Percentiles rank a stretch among this genome's conserved stretches.
phyloP scores from a whole-genome alignment of 2,888 invertebrate genomes.

The Taphrorychus bicolor region DNA sequence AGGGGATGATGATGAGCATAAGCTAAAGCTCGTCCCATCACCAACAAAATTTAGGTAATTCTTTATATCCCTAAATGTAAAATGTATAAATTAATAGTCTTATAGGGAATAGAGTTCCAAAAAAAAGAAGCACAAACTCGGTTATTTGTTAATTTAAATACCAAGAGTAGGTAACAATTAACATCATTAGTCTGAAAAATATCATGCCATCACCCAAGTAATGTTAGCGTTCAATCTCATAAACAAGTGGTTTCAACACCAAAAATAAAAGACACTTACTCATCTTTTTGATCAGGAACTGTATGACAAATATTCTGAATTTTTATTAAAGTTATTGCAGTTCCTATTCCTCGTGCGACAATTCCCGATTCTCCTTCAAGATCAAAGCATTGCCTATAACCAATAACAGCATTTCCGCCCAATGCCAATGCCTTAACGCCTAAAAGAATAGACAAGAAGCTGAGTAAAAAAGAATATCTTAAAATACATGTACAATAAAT shows the following conservation, averaged over 20 bases:
- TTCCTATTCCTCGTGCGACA: conserved; percentile 94
- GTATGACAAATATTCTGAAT: conserved; percentile 59
- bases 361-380: conserved; percentile 97
- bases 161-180: too few relatives aligned
- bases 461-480: background rate
- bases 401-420: conserved; percentile 94
- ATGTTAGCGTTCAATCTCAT: background rate
- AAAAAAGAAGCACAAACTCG: background rate
- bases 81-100: conserved; percentile 24
- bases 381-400: conserved; percentile 94
- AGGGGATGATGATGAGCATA: conserved; percentile 46
- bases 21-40: conserved; percentile 56
- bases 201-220: background rate
- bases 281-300: conserved; percentile 58
- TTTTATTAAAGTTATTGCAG: conserved; percentile 78
- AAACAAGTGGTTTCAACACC: background rate
- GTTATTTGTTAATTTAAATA: too few relatives aligned
- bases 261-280: conserved; percentile 63
- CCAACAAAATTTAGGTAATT: conserved; percentile 59
- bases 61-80: conserved; percentile 53
- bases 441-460: too few relatives aligned
- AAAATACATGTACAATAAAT: background rate
- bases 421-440: conserved; percentile 85
- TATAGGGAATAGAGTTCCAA: background rate
- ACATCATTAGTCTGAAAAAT: background rate